A percentile compares a stretch with the other conserved stretches of the same genome.
Evolutionary conservation across 2,888 invertebrate species (phyloP).

Genomic region (Hypsopygia costalis): DNA sequence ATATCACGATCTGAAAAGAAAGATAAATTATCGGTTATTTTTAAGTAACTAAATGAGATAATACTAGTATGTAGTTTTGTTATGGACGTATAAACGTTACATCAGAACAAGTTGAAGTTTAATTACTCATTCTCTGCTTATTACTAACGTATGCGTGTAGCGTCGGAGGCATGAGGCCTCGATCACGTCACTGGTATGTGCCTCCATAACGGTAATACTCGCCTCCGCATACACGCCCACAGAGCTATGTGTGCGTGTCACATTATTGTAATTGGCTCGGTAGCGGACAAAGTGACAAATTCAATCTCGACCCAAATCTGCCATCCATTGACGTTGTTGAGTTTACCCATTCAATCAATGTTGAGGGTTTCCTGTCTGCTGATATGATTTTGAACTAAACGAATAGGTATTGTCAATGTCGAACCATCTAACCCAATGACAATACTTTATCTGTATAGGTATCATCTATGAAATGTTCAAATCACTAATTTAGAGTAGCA

Average conservation of each 20-base stretch:
- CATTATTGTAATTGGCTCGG: conserved; percentile 60
- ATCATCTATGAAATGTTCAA: too few relatives aligned
- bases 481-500: too few relatives aligned
- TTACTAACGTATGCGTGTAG: conserved; percentile 66
- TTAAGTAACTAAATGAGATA: neutral
- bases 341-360: conserved; percentile 28
- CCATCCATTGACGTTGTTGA: conserved; percentile 29
- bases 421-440: neutral
- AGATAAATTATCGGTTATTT: conserved; percentile 20
- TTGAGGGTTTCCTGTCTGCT: conserved; percentile 28
- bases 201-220: conserved; percentile 78
- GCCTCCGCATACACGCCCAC: conserved; percentile 63
- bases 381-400: conserved; percentile 20
- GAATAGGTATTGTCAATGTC: conserved; percentile 11
- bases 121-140: conserved; percentile 51
- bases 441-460: too few relatives aligned
- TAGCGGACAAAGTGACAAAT: conserved; percentile 54
- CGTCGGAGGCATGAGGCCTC: conserved; percentile 68
- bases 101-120: conserved; percentile 29
- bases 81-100: conserved; percentile 8
- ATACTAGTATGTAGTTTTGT: neutral
- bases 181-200: conserved; percentile 79
- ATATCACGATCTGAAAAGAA: conserved; percentile 75
- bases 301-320: conserved; percentile 65
- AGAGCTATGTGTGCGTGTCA: conserved; percentile 36